Base-by-base conservation (phyloP, 2,797 vertebrate genomes). In the Notolepis coatsorum region DNA sequence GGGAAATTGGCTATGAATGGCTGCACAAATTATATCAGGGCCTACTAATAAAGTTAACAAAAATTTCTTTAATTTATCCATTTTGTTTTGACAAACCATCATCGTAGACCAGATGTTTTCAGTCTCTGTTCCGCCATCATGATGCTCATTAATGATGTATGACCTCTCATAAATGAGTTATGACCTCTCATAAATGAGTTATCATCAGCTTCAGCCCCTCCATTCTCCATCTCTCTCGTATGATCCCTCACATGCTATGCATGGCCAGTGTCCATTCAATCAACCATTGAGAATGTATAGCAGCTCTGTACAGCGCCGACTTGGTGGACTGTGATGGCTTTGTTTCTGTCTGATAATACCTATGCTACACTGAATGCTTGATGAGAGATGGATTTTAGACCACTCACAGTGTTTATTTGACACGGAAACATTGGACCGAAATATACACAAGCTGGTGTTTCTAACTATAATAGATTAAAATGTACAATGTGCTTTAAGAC, bases 41-140 rank as follows among this genome's bases (percentile, higher is more conserved):
- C 75, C 86, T 90, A 88, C 92, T 92, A 94, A 95, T 95, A 91
- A 93, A 93, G 81, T 82, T 92, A 90, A 94, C 95, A 90, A 93
- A 93, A 94, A 92, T 93, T 92, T 92, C 84, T 93, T 92, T 92
- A 83, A 94, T 96, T 95, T 91, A 90, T 91, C 84, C 89, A 84
- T 93, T 94, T 94, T 94, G 88, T 90, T 92, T 92, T 85, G 82
- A 93, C 93, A 94, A 94, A 91, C 88, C 83, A 48, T 91, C 84
- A 49, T 71, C 62, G 65, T 79, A 88, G 81, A 94, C 92, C 94
- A 93, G 93, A 95, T 95, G 89, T 91, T 94, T 90, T 85, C 71
- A 78, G 73, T 88, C 90, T 76, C 71, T 88, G 71, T 86, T 92
- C 71, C 85, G 77, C 75, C 69, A 72, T 92, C 91, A 92, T 91